phyloP scores from a whole-genome alignment of 92 coral and sea anemone genomes.

The Epizoanthus ramosus region DNA sequence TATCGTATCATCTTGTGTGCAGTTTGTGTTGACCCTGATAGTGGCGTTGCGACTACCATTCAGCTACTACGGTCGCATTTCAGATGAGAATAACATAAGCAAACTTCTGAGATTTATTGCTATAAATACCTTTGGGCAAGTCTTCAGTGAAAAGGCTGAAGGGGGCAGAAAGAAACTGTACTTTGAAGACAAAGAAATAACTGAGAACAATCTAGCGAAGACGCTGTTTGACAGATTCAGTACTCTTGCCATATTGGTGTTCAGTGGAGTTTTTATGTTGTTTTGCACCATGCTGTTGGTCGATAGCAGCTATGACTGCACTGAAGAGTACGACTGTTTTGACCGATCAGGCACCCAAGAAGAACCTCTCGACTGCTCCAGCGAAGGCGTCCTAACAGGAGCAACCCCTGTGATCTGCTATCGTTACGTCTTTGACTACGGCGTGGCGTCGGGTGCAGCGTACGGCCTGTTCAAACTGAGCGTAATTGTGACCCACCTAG shows the following conservation, averaged over 20 bases:
- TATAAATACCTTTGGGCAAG: background rate
- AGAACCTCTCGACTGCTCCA: background rate
- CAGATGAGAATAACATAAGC: background rate
- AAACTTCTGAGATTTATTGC: background rate
- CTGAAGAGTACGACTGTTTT: background rate
- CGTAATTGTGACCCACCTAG: background rate
- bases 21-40: background rate
- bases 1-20: background rate
- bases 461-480: background rate
- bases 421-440: background rate
- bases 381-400: background rate
- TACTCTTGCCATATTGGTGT: background rate
- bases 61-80: background rate
- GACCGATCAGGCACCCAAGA: background rate
- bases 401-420: background rate
- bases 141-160: background rate
- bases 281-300: background rate
- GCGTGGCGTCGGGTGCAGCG: background rate
- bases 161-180: background rate
- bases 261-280: background rate
- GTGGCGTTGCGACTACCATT: background rate
- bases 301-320: background rate
- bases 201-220: background rate
- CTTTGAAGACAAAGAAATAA: slow-evolving; percentile 1
- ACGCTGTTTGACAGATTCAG: background rate